Percentiles rank a stretch among this genome's conserved stretches.
Conservation (phyloP, 2,113 vertebrate species). For the Chaetodon auriga region DNA sequence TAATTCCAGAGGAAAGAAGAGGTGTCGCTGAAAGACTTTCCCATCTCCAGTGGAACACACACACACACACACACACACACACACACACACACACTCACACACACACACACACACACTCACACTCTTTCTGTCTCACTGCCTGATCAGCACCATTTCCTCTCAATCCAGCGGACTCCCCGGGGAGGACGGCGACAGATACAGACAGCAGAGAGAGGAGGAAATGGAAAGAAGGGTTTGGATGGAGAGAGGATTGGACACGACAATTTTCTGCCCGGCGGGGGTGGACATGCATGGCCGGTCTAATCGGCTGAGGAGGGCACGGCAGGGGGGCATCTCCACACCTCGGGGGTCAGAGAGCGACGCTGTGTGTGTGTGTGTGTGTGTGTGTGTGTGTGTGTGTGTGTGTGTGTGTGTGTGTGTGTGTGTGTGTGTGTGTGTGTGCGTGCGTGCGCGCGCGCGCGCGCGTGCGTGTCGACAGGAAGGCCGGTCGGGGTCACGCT, state of each 20-base stretch:
- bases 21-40: not conserved
- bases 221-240: slow-evolving; percentile 32
- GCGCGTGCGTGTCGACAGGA: too few species aligned
- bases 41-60: not conserved
- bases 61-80: not conserved
- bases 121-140: slow-evolving; percentile 19
- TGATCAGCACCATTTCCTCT: slow-evolving; percentile 61
- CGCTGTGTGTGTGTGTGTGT: slow-evolving; percentile 16
- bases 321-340: slow-evolving; percentile 45
- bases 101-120: not conserved
- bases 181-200: slow-evolving; percentile 46
- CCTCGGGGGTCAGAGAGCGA: slow-evolving; percentile 41
- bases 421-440: too few species aligned
- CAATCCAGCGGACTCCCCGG: slow-evolving; percentile 49
- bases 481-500: not conserved
- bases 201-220: slow-evolving; percentile 41
- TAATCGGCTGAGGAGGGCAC: slow-evolving; percentile 63
- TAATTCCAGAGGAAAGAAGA: too few species aligned
- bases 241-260: slow-evolving; percentile 63
- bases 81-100: slow-evolving; percentile 1
- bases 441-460: too few species aligned
- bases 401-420: too few species aligned
- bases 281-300: slow-evolving; percentile 55
- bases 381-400: slow-evolving; percentile 7
- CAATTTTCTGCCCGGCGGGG: slow-evolving; percentile 65